Conservation (phyloP, 2,113 vertebrate genomes). For the Brachyhypopomus occidentalis region DNA sequence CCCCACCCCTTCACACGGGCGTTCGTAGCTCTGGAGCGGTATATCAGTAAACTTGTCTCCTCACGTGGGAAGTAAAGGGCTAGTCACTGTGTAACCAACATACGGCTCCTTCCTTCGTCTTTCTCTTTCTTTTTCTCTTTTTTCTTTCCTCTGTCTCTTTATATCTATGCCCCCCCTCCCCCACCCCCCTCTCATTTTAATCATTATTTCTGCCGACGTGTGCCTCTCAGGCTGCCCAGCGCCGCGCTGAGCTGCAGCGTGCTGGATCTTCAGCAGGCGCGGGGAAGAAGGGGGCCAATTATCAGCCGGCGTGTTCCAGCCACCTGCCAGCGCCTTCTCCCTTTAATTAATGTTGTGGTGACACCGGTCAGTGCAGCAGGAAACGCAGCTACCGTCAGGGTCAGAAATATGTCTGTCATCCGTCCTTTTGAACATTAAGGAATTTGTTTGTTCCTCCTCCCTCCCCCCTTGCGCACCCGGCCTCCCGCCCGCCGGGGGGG, state of each 20-base stretch:
- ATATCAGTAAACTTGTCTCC: slow-evolving; percentile 57
- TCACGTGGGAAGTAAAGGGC: slow-evolving; percentile 67
- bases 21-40: slow-evolving; percentile 67
- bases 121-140: slow-evolving; percentile 70
- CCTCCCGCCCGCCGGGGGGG: slow-evolving; percentile 62
- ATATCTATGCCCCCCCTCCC: slow-evolving; percentile 77
- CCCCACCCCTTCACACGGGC: too few relatives aligned
- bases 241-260: slow-evolving; percentile 69
- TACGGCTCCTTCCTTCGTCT: slow-evolving; percentile 79
- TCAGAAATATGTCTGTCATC: slow-evolving; percentile 87
- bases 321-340: slow-evolving; percentile 92
- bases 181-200: slow-evolving; percentile 78
- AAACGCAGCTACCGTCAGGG: slow-evolving; percentile 87
- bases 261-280: slow-evolving; percentile 74
- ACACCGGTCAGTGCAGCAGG: slow-evolving; percentile 93
- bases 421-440: slow-evolving; percentile 78
- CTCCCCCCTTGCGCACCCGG: slow-evolving; percentile 74
- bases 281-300: slow-evolving; percentile 95
- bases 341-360: slow-evolving; percentile 97
- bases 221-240: slow-evolving; percentile 90
- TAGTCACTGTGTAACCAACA: slow-evolving; percentile 62
- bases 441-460: slow-evolving; percentile 79
- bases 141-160: slow-evolving; percentile 70
- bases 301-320: slow-evolving; percentile 87
- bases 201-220: slow-evolving; percentile 89